Conservation (phyloP, 1,140 invertebrate species). For the Lepidostoma basale region DNA sequence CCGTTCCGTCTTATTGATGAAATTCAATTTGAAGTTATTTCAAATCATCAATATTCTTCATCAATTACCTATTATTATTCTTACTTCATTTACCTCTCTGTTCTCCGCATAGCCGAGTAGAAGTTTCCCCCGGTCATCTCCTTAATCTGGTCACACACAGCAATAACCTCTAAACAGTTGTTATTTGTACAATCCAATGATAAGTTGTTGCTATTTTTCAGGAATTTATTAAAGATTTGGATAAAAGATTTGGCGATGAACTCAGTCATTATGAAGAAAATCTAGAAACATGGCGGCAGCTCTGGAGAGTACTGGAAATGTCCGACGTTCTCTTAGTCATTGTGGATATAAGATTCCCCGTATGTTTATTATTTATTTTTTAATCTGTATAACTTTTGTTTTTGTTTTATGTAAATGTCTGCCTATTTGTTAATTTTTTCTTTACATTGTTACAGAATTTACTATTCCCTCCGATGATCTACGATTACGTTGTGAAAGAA, state of each 20-base stretch:
- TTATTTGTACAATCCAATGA: not conserved
- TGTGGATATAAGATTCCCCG: conserved; percentile 83
- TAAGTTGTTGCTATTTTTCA: conserved; percentile 42
- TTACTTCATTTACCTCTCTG: conserved; percentile 1
- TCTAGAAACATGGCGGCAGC: conserved; percentile 90
- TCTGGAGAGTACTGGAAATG: conserved; percentile 92
- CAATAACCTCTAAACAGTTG: not conserved
- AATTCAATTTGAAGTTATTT: conserved; percentile 5
- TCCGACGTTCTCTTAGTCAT: conserved; percentile 86
- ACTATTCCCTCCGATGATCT: conserved; percentile 91
- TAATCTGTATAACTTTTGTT: not conserved
- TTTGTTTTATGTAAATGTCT: too few species aligned
- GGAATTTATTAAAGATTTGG: conserved; percentile 60
- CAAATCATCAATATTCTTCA: not conserved
- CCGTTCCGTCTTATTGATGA: conserved; percentile 6
- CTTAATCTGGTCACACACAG: too few species aligned
- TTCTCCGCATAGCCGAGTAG: too few species aligned
- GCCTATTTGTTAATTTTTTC: conserved; percentile 10
- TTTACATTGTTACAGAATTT: conserved; percentile 60
- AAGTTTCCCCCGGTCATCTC: too few species aligned
- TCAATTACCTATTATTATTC: not conserved
- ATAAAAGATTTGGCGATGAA: conserved; percentile 57
- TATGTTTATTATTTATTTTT: conserved; percentile 55
- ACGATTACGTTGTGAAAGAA: conserved; percentile 75
- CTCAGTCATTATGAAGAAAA: conserved; percentile 80